Evolutionary conservation across 2,797 vertebrate genomes (phyloP), one percentile per base, ranked within the genome.

Genomic region (Sebastiscus tertius): DNA sequence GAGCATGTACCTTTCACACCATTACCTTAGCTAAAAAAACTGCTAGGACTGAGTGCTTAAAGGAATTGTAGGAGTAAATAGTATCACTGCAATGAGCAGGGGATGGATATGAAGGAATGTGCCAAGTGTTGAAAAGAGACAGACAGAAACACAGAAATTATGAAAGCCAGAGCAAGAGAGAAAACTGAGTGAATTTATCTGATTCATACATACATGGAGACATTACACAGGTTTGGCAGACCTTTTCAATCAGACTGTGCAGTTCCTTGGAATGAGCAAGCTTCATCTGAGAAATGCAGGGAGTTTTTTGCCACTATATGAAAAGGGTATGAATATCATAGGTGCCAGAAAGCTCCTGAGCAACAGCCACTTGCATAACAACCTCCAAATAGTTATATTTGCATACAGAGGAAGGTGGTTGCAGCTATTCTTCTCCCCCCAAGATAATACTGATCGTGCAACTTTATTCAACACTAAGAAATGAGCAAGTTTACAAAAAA

Each of bases 51-150:
- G 61, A 76, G 34, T 63, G 71, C 11, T 26, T 10, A 59, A 75
- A 58, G 39, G 13, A 65, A 49, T 33, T 70, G 76, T 54, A 33
- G 64, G 58, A 79, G 58, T 39, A 27, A 68, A 77, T 54, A 27
- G 27, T 16, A 73, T 75, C 67, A 59, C 59, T 49, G 60, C 72
- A 82, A 71, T 58, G 60, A 83, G 64, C 20, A 66, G 64, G 36
- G 59, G 60, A 82, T 67, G 26, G 33, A 63, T 61, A 18, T 70
- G 58, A 83, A 75, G 60, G 20, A 16, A 77, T 62, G 42, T 70
- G 68, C 33, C 63, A 77, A 74, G 58, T 66, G 46, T 86, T 80
- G 67, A 55, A 72, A 60, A 55, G 33, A 60, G 16, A 72, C 0
- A 1, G 2, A 62, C 27, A 60, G 46, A 77, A 63, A 70, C 8